These are phyloP conservation scores for Protophormia terraenovae DNA, from an alignment of 2,888 invertebrate species.

Conservation along the genomic window DNA sequence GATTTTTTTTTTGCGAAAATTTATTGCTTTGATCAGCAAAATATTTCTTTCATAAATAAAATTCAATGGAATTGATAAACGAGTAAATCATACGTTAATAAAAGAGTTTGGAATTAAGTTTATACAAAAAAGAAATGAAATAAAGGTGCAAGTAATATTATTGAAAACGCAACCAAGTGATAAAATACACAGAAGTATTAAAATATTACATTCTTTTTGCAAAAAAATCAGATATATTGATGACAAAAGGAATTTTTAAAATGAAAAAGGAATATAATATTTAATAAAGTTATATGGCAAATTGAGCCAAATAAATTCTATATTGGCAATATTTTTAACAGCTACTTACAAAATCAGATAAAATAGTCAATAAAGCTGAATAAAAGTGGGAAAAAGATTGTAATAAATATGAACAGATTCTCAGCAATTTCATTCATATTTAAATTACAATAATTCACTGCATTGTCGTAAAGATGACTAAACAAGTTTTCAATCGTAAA, in stretches of 20 bases:
- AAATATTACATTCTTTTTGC: background rate
- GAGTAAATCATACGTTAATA: constrained; percentile 34
- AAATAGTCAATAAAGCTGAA: background rate
- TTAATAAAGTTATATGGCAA: background rate
- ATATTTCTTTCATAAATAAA: constrained; percentile 36
- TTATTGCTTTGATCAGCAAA: constrained; percentile 53
- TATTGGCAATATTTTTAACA: background rate
- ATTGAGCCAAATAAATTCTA: background rate
- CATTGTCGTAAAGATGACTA: too few relatives aligned
- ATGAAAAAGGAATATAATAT: background rate
- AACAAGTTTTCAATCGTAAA: too few relatives aligned
- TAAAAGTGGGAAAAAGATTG: too few relatives aligned
- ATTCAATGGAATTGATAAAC: constrained; percentile 46
- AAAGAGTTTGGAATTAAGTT: background rate
- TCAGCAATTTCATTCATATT: too few relatives aligned
- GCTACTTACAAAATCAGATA: background rate
- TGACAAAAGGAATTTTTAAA: background rate
- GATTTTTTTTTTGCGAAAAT: background rate
- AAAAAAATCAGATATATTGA: background rate
- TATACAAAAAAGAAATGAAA: background rate
- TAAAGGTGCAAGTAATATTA: background rate
- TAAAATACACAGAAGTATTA: background rate
- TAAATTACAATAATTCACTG: too few relatives aligned
- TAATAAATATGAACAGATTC: background rate
- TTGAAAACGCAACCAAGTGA: constrained; percentile 9